phyloP scores from a whole-genome alignment of 2,797 vertebrate genomes.

The Balearica regulorum region DNA sequence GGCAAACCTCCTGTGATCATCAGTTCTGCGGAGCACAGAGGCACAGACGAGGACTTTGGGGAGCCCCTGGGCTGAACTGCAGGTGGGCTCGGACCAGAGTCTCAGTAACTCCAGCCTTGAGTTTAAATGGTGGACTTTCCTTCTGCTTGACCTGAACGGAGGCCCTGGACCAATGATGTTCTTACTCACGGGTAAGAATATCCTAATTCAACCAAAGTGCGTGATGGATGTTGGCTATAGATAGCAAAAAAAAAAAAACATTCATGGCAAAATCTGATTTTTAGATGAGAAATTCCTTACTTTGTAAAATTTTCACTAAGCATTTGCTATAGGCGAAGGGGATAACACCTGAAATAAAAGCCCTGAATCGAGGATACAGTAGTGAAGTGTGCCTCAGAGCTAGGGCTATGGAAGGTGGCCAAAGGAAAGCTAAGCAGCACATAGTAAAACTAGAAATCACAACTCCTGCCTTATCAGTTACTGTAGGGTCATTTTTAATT shows the following conservation, averaged over 20 bases:
- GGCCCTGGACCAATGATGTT: neutral
- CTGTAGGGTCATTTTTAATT: neutral
- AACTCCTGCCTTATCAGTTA: neutral
- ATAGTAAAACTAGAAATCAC: neutral
- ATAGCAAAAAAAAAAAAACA: neutral
- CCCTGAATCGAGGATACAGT: accelerated
- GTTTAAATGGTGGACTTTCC: neutral
- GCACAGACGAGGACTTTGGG: neutral
- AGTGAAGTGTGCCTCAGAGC: neutral
- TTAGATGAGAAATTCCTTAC: neutral
- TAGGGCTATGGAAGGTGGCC: neutral
- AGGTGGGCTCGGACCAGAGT: neutral
- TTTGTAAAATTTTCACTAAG: neutral
- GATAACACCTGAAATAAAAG: neutral
- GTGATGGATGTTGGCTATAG: neutral
- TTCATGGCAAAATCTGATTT: neutral
- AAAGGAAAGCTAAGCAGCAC: neutral
- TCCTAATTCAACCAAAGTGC: neutral
- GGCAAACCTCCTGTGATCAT: neutral
- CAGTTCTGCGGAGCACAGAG: too few relatives aligned
- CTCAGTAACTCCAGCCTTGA: neutral
- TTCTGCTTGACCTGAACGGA: neutral
- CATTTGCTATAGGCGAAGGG: neutral
- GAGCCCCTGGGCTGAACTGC: neutral
- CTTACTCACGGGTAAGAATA: neutral